Evolutionary conservation across 2,797 vertebrate genomes (phyloP), one percentile per base, ranked within the genome.

Genomic region (Clarias platycephalus): DNA sequence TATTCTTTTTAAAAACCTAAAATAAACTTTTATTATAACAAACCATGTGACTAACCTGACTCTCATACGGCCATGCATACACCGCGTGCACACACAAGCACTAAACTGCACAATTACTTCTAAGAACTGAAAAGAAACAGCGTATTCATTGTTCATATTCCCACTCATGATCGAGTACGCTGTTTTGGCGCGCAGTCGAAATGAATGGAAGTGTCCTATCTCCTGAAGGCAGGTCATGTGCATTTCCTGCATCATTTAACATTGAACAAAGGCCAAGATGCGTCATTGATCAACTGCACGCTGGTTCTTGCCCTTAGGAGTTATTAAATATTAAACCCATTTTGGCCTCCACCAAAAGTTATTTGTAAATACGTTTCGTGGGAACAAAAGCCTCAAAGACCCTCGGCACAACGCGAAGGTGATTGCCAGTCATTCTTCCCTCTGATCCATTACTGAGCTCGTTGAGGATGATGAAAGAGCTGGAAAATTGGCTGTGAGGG

Each of bases 281-380:
- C 78, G 28, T 60, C 90, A 92, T 92, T 93, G 93, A 94, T 94
- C 92, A 92, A 86, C 89, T 84, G 83, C 75, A 80, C 66, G 67
- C 83, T 83, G 40, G 83, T 90, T 92, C 92, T 88, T 90, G 88
- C 92, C 93, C 91, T 92, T 89, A 93, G 91, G 91, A 90, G 86
- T 93, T 91, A 94, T 94, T 93, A 95, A 94, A 94, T 94, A 95
- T 94, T 93, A 93, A 95, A 93, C 88, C 90, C 91, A 91, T 91
- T 93, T 93, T 93, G 91, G 92, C 91, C 90, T 88, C 89, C 89
- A 81, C 90, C 81, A 22, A 91, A 93, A 92, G 22, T 77, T 93
- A 92, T 94, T 94, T 93, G 91, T 94, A 94, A 95, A 94, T 94
- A 93, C 88, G 90, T 93, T 93, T 93, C 88, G 92, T 89, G 88